phyloP scores from a whole-genome alignment of 2,888 invertebrate genomes.

The Amphipyra tragopoginis region DNA sequence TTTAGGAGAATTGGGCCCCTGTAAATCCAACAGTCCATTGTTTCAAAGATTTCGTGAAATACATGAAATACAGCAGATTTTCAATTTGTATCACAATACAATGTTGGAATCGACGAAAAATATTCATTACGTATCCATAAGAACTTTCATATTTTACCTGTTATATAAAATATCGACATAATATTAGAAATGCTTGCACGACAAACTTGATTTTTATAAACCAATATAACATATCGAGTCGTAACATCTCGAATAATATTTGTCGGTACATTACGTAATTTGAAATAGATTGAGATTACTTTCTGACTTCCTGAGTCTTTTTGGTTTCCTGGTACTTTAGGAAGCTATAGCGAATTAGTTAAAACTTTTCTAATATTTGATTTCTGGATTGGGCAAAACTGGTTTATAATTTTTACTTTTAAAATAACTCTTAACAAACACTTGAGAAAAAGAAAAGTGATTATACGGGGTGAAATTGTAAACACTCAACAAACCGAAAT shows the following conservation, averaged over 20 bases:
- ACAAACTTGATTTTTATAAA: conserved; percentile 44
- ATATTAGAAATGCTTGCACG: conserved; percentile 30
- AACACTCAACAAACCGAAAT: too few relatives aligned
- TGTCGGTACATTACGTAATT: conserved; percentile 38
- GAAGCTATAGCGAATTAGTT: conserved; percentile 9
- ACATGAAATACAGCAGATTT: too few relatives aligned
- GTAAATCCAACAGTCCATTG: too few relatives aligned
- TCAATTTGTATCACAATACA: too few relatives aligned
- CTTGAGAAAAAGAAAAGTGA: too few relatives aligned
- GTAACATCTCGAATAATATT: conserved; percentile 49
- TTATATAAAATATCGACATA: conserved; percentile 19
- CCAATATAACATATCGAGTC: conserved; percentile 40
- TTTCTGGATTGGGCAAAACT: too few relatives aligned
- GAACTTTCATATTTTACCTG: conserved; percentile 11
- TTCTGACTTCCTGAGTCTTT: conserved; percentile 21
- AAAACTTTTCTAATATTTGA: not conserved
- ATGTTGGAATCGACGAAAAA: too few relatives aligned
- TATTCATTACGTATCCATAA: not conserved
- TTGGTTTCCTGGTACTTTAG: conserved; percentile 15
- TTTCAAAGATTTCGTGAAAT: too few relatives aligned
- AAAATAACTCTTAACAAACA: too few relatives aligned
- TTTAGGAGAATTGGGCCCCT: too few relatives aligned
- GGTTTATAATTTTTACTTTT: too few relatives aligned
- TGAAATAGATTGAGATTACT: conserved; percentile 36
- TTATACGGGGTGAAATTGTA: too few relatives aligned